Conservation (phyloP, 2,888 invertebrate species). For the Scaeva pyrastri region DNA sequence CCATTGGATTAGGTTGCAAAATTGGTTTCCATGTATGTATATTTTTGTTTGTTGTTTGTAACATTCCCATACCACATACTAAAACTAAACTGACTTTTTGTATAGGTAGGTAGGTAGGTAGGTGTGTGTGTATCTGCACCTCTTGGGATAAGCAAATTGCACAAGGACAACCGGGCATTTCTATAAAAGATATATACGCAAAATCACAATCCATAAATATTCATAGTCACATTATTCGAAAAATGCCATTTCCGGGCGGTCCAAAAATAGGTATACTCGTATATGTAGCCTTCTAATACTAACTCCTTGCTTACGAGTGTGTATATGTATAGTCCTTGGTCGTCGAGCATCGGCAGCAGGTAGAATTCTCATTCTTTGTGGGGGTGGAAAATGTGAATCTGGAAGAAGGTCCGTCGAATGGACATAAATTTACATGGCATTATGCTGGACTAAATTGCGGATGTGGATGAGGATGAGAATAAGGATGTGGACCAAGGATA, state of each 20-base stretch:
- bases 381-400: slow-evolving; percentile 55
- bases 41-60: background rate
- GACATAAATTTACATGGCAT: slow-evolving; percentile 76
- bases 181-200: slow-evolving; percentile 54
- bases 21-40: slow-evolving; percentile 58
- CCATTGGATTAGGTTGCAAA: slow-evolving; percentile 71
- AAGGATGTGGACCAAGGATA: slow-evolving; percentile 29
- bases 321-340: background rate
- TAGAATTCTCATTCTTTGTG: slow-evolving; percentile 54
- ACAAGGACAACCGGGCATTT: slow-evolving; percentile 49
- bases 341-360: slow-evolving; percentile 29
- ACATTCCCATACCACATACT: background rate
- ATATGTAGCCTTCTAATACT: background rate
- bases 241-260: slow-evolving; percentile 71
- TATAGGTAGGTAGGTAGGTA: too few species aligned
- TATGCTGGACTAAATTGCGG: slow-evolving; percentile 69
- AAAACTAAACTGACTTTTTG: slow-evolving; percentile 24
- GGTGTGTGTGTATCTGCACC: slow-evolving; percentile 51
- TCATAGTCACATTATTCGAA: slow-evolving; percentile 75
- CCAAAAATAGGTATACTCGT: background rate
- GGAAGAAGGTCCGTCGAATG: slow-evolving; percentile 53
- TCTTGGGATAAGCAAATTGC: slow-evolving; percentile 74
- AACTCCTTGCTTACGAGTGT: background rate
- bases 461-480: background rate
- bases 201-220: slow-evolving; percentile 76